Conservation (phyloP, 2,797 vertebrate genomes). For the Pelodytes ibericus region DNA sequence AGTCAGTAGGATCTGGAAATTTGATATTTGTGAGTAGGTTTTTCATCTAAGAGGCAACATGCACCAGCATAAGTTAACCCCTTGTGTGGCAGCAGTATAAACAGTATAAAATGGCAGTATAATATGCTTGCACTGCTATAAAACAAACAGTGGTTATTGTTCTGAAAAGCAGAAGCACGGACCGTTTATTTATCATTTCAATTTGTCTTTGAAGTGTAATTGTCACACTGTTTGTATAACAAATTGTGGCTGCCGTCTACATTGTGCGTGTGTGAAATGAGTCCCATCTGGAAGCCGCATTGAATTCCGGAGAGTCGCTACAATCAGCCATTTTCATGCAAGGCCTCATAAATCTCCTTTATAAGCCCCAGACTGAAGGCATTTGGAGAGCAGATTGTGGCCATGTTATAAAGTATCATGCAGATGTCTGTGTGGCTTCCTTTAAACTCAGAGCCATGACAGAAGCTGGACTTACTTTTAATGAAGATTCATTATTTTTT, state of each 20-base stretch:
- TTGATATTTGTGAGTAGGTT: too few relatives aligned
- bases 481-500: conserved; percentile 9
- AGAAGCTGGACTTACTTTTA: conserved; percentile 14
- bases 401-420: conserved; percentile 22
- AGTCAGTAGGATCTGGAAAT: too few relatives aligned
- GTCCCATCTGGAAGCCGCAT: conserved; percentile 41
- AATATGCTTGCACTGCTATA: neutral
- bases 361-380: conserved; percentile 37
- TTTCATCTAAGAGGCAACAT: too few relatives aligned
- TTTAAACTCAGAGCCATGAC: conserved; percentile 8
- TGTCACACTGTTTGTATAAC: conserved; percentile 34
- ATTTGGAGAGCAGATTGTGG: conserved; percentile 45
- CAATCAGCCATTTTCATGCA: conserved; percentile 27
- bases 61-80: too few relatives aligned
- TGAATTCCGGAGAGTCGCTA: conserved; percentile 27
- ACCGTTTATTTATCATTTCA: conserved; percentile 41
- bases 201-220: conserved; percentile 37
- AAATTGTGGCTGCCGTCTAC: conserved; percentile 24
- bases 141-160: conserved; percentile 14
- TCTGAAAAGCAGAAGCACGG: conserved; percentile 6
- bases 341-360: conserved; percentile 30
- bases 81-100: too few relatives aligned
- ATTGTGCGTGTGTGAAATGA: conserved; percentile 24
- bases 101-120: too few relatives aligned
- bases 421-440: conserved; percentile 34